Evolutionary conservation across 2,797 vertebrate species (phyloP).

Genomic region (Tangara arthus): DNA sequence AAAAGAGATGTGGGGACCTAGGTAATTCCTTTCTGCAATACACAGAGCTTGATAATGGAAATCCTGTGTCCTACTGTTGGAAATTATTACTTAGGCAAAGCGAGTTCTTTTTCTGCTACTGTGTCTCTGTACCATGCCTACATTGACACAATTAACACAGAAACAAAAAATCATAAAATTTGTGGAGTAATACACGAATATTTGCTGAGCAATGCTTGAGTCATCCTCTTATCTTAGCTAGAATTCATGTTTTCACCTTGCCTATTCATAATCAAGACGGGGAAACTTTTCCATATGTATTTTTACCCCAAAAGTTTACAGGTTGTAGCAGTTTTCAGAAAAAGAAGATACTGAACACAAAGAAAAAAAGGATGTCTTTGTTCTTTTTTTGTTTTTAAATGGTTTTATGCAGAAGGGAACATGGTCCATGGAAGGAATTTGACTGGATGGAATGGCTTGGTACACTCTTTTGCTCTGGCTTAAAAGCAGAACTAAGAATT

Average conservation of each 20-base stretch:
- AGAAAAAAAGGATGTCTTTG: neutral
- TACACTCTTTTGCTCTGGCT: neutral
- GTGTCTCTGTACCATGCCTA: neutral
- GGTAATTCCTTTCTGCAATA: neutral
- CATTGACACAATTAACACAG: neutral
- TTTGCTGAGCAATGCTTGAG: neutral
- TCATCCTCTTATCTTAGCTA: neutral
- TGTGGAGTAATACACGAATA: rapidly evolving
- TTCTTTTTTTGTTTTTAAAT: neutral
- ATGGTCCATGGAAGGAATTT: neutral
- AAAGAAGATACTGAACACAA: neutral
- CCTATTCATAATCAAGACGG: neutral
- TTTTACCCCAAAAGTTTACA: neutral
- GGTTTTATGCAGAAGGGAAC: neutral
- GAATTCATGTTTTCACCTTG: neutral
- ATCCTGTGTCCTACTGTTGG: neutral
- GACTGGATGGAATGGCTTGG: neutral
- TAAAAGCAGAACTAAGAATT: neutral
- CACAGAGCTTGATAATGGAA: neutral
- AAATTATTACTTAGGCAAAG: neutral
- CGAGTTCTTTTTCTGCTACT: neutral
- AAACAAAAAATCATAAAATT: neutral
- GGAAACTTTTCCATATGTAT: neutral
- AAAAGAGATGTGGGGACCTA: neutral
- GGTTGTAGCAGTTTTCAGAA: neutral